Percentiles rank a stretch among this genome's conserved stretches.
Conservation (phyloP, 2,113 vertebrate species). For the Donacobius atricapilla region DNA sequence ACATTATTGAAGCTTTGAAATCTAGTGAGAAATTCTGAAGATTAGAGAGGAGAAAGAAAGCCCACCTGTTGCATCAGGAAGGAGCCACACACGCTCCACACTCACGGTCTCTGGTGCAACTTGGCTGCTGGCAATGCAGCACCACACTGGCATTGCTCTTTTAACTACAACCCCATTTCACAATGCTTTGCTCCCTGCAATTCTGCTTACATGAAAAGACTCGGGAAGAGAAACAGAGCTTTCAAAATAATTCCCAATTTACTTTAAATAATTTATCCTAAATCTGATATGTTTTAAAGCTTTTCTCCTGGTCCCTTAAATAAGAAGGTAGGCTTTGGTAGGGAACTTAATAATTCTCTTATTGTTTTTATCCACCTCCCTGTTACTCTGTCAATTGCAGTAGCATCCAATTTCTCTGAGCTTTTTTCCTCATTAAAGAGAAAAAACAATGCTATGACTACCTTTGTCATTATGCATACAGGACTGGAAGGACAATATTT, state of each 20-base stretch:
- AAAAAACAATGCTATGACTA: not conserved
- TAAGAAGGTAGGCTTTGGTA: not conserved
- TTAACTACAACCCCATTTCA: not conserved
- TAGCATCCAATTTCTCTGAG: not conserved
- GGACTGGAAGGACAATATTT: constrained; percentile 9
- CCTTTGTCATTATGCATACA: not conserved
- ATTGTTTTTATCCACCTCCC: not conserved
- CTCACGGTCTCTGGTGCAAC: fast-evolving
- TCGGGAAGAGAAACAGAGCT: not conserved
- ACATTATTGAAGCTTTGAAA: not conserved
- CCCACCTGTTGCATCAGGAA: not conserved
- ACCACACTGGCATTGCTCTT: not conserved
- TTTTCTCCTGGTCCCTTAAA: not conserved
- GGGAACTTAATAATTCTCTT: not conserved
- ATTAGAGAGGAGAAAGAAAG: not conserved
- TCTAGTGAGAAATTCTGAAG: not conserved
- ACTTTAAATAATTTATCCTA: not conserved
- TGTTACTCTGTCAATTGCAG: not conserved
- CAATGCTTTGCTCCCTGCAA: not conserved
- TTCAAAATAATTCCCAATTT: not conserved
- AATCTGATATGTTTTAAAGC: not conserved
- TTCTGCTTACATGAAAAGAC: not conserved
- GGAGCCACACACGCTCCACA: not conserved
- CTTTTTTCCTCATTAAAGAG: not conserved
- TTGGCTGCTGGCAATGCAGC: not conserved